Evolutionary conservation across 2,113 vertebrate species (phyloP), one percentile per base, ranked within the genome.

Genomic region (Pelodiscus sinensis): DNA sequence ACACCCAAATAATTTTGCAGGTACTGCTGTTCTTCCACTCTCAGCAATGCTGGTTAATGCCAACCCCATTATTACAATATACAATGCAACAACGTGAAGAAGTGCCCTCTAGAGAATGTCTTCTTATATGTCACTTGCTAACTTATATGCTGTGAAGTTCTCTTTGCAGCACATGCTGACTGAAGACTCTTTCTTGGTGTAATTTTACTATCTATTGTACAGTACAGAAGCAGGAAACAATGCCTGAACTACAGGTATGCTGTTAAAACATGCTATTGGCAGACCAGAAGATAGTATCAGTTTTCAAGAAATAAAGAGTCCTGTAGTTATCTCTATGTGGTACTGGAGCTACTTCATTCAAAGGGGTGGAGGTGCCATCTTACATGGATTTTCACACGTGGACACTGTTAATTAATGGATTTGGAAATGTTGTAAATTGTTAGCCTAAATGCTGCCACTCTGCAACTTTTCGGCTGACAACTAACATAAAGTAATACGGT

Each of bases 251-350:
- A 3, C 80, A 79, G 75, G 50, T 75, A 91, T 79, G 93, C 90
- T 97, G 96, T 96, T 89, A 81, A 92, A 93, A 95, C 94, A 82
- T 16, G 85, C 83, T 71, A 83, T 7, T 60, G 86, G 77, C 88
- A 88, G 89, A 52, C 65, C 87, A 89, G 81, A 78, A 96, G 96
- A 95, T 94, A 87, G 2, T 96, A 96, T 95, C 96, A 85, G 82
- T 58, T 25, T 58, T 86, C 89, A 14, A 82, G 55, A 92, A 86
- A 81, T 82, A 56, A 18, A n/a, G 84, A 84, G 51, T 18, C 81
- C 87, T 4, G 18, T 80, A 80, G 58, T 85, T 86, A 84, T 16
- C 68, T 60, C 5, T 44, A 25, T 51, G 12, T 55, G 81, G 24
- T 0, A 2, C 75, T 87, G 27, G 83, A 92, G 82, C 62, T 0